phyloP scores from a whole-genome alignment of 2,113 vertebrate genomes.

The Saccopteryx leptura region DNA sequence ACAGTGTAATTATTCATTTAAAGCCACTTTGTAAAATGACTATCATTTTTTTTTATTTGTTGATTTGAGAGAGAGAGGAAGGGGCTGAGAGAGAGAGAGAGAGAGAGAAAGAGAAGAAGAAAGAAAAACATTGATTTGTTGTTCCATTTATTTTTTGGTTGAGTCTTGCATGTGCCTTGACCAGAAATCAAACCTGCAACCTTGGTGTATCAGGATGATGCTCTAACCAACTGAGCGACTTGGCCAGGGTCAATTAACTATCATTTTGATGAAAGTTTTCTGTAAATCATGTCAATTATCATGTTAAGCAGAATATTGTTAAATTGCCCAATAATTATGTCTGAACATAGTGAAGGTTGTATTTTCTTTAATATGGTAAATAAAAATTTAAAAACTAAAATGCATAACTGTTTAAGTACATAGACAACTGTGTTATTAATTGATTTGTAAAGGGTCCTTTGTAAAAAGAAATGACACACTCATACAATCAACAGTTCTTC shows the following conservation, averaged over 20 bases:
- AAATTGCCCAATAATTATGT: neutral
- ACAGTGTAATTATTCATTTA: neutral
- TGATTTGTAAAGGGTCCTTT: neutral
- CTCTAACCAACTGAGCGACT: no score
- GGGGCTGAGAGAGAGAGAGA: no score
- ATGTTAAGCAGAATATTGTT: neutral
- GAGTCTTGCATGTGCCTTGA: no score
- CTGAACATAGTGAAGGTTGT: neutral
- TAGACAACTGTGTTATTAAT: neutral
- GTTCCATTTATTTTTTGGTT: no score
- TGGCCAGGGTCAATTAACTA: neutral
- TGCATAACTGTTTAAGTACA: neutral
- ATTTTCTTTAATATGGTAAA: neutral
- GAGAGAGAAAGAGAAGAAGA: no score
- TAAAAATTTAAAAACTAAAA: slow-evolving; percentile 44
- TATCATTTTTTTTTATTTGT: neutral
- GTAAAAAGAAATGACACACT: neutral
- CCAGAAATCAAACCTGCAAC: no score
- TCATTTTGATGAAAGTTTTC: slow-evolving; percentile 3
- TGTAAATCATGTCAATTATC: neutral
- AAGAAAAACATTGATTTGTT: no score
- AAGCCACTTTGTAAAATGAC: neutral
- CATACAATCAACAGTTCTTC: neutral
- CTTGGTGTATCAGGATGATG: no score
- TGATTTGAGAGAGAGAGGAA: no score